phyloP scores from a whole-genome alignment of 2,888 invertebrate species.

The Drosophila nigricruria region DNA sequence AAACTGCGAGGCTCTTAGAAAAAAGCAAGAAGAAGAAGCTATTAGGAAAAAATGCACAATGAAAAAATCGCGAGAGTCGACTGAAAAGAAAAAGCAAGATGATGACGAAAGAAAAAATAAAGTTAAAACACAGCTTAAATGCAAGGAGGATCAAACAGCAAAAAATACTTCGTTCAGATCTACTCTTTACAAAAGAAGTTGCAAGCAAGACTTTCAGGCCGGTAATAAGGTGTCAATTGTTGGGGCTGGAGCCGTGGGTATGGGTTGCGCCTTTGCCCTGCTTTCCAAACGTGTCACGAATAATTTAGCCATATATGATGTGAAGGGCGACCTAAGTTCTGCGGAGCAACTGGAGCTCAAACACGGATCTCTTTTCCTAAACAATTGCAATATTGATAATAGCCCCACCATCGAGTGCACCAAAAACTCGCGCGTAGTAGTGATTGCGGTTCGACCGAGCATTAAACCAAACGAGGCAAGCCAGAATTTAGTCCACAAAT shows the following conservation, averaged over 20 bases:
- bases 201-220: constrained; percentile 20
- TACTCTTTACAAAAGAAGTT: constrained; percentile 24
- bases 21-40: background rate
- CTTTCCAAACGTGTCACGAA: constrained; percentile 91
- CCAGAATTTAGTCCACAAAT: constrained; percentile 92
- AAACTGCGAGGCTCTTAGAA: background rate
- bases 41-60: background rate
- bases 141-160: background rate
- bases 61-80: background rate
- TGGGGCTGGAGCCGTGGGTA: constrained; percentile 94
- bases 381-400: constrained; percentile 90
- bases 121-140: background rate
- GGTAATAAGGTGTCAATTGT: constrained; percentile 87
- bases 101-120: background rate
- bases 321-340: constrained; percentile 90
- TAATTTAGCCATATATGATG: constrained; percentile 92
- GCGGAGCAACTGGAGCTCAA: constrained; percentile 17
- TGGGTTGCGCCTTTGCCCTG: constrained; percentile 93
- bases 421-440: constrained; percentile 91
- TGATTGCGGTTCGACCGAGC: constrained; percentile 94
- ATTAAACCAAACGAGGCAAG: constrained; percentile 92
- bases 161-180: background rate
- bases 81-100: background rate
- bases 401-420: constrained; percentile 89
- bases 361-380: constrained; percentile 92